Percentiles rank a stretch among this genome's conserved stretches.
These are phyloP conservation scores for Psammodynastes pulverulentus DNA, from an alignment of 2,113 vertebrate genomes.

Conservation along the genomic window DNA sequence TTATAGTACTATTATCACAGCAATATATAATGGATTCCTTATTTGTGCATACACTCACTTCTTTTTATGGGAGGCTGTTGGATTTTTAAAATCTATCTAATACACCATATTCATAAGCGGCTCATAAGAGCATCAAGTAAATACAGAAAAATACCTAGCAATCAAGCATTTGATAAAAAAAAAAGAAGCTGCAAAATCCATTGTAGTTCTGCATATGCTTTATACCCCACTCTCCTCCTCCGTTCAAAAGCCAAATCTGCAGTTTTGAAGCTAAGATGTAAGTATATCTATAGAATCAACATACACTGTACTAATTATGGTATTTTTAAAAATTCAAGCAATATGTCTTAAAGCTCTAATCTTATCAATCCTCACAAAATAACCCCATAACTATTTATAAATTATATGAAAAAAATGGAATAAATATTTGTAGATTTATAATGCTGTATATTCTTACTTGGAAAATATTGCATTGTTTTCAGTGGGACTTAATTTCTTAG, in stretches of 20 bases:
- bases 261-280: neutral
- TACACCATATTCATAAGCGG: neutral
- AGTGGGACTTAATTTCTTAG: neutral
- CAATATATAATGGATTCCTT: neutral
- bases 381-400: neutral
- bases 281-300: neutral
- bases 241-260: neutral
- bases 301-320: neutral
- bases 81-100: neutral
- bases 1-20: neutral
- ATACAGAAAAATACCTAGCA: neutral
- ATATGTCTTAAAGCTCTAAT: neutral
- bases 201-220: neutral
- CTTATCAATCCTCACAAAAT: neutral
- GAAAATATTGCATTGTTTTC: neutral
- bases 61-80: neutral
- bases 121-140: neutral
- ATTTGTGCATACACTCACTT: neutral
- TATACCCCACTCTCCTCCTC: neutral
- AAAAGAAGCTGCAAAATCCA: neutral
- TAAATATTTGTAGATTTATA: neutral
- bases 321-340: neutral
- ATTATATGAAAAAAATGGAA: neutral
- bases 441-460: neutral
- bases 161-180: neutral